Conservation (phyloP, 30 jellyfish, hydroid and myxozoan genomes). For the Aurelia sp. region DNA sequence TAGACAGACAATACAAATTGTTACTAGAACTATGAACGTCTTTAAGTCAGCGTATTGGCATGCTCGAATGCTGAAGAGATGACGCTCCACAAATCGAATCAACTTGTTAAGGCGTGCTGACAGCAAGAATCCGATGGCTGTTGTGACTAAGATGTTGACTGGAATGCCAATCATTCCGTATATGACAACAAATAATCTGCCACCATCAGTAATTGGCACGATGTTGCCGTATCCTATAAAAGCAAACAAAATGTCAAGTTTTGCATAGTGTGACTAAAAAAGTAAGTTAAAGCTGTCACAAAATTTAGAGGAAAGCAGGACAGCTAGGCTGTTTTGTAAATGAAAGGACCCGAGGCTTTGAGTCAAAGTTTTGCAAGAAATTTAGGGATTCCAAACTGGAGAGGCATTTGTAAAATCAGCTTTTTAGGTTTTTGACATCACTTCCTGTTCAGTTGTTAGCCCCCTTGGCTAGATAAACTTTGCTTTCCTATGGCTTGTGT, state of each 20-base stretch:
- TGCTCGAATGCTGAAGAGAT: neutral
- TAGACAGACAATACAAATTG: slow-evolving; percentile 10
- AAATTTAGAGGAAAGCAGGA: neutral
- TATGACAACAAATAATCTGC: slow-evolving; percentile 29
- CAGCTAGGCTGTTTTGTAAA: no score
- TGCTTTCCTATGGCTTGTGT: no score
- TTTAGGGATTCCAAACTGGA: no score
- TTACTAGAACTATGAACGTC: slow-evolving; percentile 5
- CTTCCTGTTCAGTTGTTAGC: no score
- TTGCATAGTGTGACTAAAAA: neutral
- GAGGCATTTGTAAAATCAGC: no score
- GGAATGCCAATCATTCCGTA: slow-evolving; percentile 55
- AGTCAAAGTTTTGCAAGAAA: no score
- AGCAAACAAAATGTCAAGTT: neutral
- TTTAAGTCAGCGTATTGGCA: slow-evolving; percentile 24
- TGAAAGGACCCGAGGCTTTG: no score
- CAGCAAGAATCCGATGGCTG: slow-evolving; percentile 41
- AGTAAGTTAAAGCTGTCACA: no score
- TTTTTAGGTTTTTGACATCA: no score
- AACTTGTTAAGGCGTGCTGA: slow-evolving; percentile 23
- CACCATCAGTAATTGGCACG: slow-evolving; percentile 53
- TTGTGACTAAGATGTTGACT: slow-evolving; percentile 33
- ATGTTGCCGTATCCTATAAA: slow-evolving; percentile 45
- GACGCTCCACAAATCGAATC: slow-evolving; percentile 10
- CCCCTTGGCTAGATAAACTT: no score